Percentiles rank a stretch among this genome's conserved stretches.
phyloP scores from a whole-genome alignment of 2,113 vertebrate genomes.

The Eonycteris spelaea region DNA sequence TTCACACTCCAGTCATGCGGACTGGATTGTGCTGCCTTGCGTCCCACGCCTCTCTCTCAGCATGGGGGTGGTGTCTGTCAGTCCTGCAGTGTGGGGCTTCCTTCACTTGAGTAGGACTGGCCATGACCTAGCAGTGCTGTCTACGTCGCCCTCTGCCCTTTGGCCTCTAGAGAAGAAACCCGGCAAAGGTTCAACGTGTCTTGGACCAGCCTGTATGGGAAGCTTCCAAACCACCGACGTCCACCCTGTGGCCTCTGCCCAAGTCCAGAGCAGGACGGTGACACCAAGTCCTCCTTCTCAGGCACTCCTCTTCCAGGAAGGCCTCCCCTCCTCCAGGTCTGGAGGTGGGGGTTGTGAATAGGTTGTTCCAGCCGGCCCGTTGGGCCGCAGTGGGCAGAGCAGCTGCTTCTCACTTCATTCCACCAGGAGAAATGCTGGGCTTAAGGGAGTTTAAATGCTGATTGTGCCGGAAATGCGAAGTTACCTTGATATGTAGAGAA shows the following conservation, averaged over 20 bases:
- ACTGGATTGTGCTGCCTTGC: neutral
- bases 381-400: neutral
- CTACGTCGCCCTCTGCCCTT: neutral
- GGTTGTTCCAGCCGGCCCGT: no score
- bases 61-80: neutral
- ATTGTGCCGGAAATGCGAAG: neutral
- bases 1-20: neutral
- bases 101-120: neutral
- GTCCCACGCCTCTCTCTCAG: neutral
- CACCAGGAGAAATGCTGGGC: neutral
- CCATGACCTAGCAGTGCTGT: neutral
- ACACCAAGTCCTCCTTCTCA: neutral
- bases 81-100: neutral
- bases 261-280: neutral
- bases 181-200: neutral
- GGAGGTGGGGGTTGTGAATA: neutral
- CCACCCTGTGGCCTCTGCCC: neutral
- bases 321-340: fast-evolving
- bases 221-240: neutral
- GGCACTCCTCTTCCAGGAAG: neutral
- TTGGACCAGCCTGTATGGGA: neutral
- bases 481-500: neutral
- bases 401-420: neutral
- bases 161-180: neutral
- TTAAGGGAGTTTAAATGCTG: neutral